phyloP scores from a whole-genome alignment of 2,113 vertebrate species.

The Pelusios castaneus region DNA sequence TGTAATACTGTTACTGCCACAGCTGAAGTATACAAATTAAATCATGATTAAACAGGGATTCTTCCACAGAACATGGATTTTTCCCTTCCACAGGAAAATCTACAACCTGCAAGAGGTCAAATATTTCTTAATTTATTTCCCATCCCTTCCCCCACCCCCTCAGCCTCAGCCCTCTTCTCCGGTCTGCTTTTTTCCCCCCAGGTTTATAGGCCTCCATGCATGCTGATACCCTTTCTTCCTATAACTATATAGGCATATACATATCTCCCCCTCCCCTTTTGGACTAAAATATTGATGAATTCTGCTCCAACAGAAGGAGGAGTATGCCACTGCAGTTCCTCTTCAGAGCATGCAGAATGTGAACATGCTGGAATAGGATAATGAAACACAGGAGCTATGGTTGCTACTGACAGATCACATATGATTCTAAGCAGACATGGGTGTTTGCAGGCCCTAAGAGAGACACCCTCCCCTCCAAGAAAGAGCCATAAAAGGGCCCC shows the following conservation, averaged over 20 bases:
- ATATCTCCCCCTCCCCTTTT: conserved; percentile 40
- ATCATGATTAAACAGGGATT: conserved; percentile 62
- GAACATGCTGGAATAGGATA: conserved; percentile 45
- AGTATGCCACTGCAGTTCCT: conserved; percentile 40
- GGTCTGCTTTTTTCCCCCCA: neutral
- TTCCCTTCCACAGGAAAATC: conserved; percentile 44
- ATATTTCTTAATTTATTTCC: conserved; percentile 23
- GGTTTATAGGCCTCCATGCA: conserved; percentile 4
- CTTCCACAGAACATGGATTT: conserved; percentile 45
- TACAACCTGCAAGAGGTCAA: conserved; percentile 53
- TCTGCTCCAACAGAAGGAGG: conserved; percentile 49
- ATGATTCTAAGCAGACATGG: conserved; percentile 9
- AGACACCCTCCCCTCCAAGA: neutral
- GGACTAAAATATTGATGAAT: conserved; percentile 72
- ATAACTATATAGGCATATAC: neutral
- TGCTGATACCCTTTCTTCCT: neutral
- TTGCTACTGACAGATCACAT: conserved; percentile 50
- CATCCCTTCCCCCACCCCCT: neutral
- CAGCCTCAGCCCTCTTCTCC: neutral
- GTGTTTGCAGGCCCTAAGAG: neutral
- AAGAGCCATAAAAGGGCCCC: neutral
- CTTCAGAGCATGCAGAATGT: conserved; percentile 47
- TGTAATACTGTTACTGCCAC: conserved; percentile 32
- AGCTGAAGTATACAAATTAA: conserved; percentile 54
- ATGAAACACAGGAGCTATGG: conserved; percentile 17